Base-by-base conservation (phyloP, 1,140 invertebrate species). In the Diplogasteroides magnus region DNA sequence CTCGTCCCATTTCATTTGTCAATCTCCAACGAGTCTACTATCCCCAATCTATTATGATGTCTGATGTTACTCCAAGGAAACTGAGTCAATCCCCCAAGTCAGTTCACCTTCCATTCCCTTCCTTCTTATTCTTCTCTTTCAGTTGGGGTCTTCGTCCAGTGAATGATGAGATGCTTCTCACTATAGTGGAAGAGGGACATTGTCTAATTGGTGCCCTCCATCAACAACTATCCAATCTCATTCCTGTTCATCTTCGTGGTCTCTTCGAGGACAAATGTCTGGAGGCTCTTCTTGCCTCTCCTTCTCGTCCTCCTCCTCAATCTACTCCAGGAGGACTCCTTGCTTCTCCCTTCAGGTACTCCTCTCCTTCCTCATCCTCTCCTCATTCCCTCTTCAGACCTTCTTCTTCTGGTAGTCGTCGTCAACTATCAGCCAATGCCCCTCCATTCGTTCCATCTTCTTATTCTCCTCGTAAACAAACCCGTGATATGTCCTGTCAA, bases 11-110 rank as follows among this genome's bases (percentile, higher is more conserved):
- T 59, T 71, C 77, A 15, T 82, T 82, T 64, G 56, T 82, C 57
- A 82, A 83, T 58, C 64, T 82, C 1, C 80, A 82, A 73, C 62
- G 80, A 58, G 81, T 82, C 31, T 82, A 82, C 68, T 82, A 81
- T 74, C 80, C 80, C 2, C 81, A 82, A 59, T 82, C 81, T 14
- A 71, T 82, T 25, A 82, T 82, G 77, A 58, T 78, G 32, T 77
- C 74, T 59, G 82, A 82, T 68, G 68, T 83, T 14, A 79, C 79
- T 27, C 81, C 80, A 15, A 32, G 80, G 59, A 82, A 82, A 67
- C 58, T 82, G n/a, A 80, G 75, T 26, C 77, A 79, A 64, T 63
- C 76, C 29, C 79, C 78, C 61, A 80, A 73, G 79, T 79, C 59
- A 68, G 68, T 63, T 15, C 25, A n/a, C 25, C 6, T 64, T 32